phyloP scores from a whole-genome alignment of 2,797 vertebrate genomes.

The Rhyacichthys aspro region DNA sequence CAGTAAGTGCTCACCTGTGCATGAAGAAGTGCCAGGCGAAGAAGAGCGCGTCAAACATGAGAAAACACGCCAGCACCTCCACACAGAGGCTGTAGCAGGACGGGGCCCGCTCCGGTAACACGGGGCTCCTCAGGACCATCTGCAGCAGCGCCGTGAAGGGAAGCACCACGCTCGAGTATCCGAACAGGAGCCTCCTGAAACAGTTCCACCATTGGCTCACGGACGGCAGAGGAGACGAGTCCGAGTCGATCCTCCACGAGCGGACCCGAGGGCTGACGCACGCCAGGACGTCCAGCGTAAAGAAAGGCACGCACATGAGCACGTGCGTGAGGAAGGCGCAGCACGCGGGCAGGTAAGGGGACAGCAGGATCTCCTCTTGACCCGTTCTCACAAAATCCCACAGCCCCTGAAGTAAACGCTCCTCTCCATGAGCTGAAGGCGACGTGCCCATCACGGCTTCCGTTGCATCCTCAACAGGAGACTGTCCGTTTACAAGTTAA shows the following conservation, averaged over 20 bases:
- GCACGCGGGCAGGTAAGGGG: constrained; percentile 57
- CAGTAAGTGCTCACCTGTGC: constrained; percentile 82
- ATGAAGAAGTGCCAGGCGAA: constrained; percentile 71
- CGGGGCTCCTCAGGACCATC: constrained; percentile 8
- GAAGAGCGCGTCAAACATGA: constrained; percentile 78
- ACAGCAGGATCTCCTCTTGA: constrained; percentile 44
- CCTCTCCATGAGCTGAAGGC: fast-evolving
- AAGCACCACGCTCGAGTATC: constrained; percentile 60
- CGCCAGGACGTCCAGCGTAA: constrained; percentile 68
- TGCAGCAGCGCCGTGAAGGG: constrained; percentile 64
- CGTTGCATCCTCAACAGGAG: not conserved
- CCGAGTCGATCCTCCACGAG: constrained; percentile 59
- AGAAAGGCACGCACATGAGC: constrained; percentile 68
- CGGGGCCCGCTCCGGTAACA: constrained; percentile 62
- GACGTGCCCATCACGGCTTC: constrained; percentile 26
- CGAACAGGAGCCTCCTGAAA: constrained; percentile 54
- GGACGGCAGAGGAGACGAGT: constrained; percentile 32
- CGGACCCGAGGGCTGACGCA: constrained; percentile 40
- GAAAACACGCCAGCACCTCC: constrained; percentile 65
- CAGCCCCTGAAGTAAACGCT: constrained; percentile 52
- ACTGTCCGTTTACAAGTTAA: too few relatives aligned
- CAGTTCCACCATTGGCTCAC: constrained; percentile 58
- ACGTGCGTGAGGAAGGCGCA: constrained; percentile 71
- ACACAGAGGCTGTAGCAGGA: constrained; percentile 53
- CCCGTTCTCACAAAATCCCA: constrained; percentile 62